Evolutionary conservation across 2,797 vertebrate species (phyloP).

Genomic region (Labeo calbasu): DNA sequence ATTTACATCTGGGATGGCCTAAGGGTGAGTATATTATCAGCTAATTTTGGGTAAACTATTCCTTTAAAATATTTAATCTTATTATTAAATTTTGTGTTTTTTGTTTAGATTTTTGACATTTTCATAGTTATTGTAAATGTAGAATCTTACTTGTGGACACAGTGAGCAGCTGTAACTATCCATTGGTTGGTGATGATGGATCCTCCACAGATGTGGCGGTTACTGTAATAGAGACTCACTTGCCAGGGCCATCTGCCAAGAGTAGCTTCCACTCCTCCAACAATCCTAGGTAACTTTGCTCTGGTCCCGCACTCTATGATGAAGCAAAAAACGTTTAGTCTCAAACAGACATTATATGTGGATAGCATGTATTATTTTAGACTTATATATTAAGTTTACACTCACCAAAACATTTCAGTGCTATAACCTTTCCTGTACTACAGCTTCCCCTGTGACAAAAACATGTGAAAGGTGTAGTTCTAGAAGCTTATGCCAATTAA

Average conservation of each 20-base stretch:
- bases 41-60: not conserved
- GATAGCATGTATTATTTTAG: not conserved
- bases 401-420: conserved; percentile 90
- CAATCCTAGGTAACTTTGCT: conserved; percentile 79
- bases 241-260: conserved; percentile 92
- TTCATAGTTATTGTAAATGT: conserved; percentile 46
- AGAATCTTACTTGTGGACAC: conserved; percentile 83
- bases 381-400: conserved; percentile 4
- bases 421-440: conserved; percentile 82
- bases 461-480: conserved; percentile 29
- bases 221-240: conserved; percentile 86
- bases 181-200: conserved; percentile 86
- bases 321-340: conserved; percentile 51
- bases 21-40: too few relatives aligned
- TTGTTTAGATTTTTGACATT: too few relatives aligned
- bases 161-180: conserved; percentile 90
- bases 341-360: not conserved
- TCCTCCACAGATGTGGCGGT: conserved; percentile 85
- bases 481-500: not conserved
- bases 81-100: too few relatives aligned
- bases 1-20: not conserved
- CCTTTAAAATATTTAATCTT: too few relatives aligned
- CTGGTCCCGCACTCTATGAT: conserved; percentile 83
- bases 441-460: conserved; percentile 80
- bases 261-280: conserved; percentile 80